These are phyloP conservation scores for Sebastes oblongus DNA, from an alignment of 2,797 vertebrate genomes.

Conservation along the genomic window DNA sequence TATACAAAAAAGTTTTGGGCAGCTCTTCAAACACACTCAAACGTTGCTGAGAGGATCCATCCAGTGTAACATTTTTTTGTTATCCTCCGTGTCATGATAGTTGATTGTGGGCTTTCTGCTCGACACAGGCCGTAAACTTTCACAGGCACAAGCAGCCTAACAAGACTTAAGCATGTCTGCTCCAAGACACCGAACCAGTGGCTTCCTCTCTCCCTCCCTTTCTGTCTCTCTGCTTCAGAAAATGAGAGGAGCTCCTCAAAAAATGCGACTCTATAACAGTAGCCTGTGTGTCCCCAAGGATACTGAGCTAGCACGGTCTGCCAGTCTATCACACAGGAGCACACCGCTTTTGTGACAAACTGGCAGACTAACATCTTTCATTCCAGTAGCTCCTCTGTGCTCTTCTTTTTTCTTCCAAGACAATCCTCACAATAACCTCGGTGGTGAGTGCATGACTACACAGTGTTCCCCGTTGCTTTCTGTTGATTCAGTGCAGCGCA, in stretches of 20 bases:
- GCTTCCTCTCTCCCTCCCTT: constrained; percentile 18
- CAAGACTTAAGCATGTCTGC: constrained; percentile 60
- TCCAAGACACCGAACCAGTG: constrained; percentile 28
- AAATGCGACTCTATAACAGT: constrained; percentile 57
- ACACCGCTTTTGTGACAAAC: constrained; percentile 78
- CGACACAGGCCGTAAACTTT: constrained; percentile 61
- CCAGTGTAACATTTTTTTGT: constrained; percentile 30
- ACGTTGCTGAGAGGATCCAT: constrained; percentile 36
- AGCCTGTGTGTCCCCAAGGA: constrained; percentile 68
- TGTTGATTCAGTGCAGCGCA: constrained; percentile 51
- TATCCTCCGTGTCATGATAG: constrained; percentile 43
- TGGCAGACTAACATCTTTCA: constrained; percentile 78
- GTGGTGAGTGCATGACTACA: constrained; percentile 60
- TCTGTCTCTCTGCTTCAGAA: constrained; percentile 44
- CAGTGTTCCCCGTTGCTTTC: constrained; percentile 53
- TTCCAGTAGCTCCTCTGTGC: constrained; percentile 67
- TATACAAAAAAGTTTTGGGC: constrained; percentile 35
- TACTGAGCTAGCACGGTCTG: constrained; percentile 68
- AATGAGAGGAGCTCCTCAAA: constrained; percentile 64
- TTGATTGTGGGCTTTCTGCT: constrained; percentile 61
- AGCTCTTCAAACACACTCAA: constrained; percentile 40
- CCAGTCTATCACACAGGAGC: constrained; percentile 77
- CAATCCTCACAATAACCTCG: constrained; percentile 69
- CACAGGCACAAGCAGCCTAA: constrained; percentile 65
- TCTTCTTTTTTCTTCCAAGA: constrained; percentile 56